These are phyloP conservation scores for Zalophus californianus DNA, from an alignment of 2,797 vertebrate genomes.

Conservation along the genomic window DNA sequence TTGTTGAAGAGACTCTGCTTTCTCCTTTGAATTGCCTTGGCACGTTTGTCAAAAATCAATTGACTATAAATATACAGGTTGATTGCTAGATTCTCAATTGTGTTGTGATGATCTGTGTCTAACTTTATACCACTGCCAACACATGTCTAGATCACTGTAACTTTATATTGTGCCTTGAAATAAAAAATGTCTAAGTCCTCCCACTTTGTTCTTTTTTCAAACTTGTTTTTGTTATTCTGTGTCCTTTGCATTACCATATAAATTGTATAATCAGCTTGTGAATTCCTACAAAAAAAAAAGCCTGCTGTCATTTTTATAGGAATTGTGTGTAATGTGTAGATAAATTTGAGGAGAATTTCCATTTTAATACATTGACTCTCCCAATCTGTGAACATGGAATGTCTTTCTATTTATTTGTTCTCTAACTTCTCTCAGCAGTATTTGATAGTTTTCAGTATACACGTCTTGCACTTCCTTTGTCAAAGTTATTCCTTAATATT, in stretches of 20 bases:
- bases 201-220: not conserved
- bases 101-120: not conserved
- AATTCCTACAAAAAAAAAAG: not conserved
- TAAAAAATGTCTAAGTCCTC: not conserved
- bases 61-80: not conserved
- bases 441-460: not conserved
- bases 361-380: not conserved
- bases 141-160: not conserved
- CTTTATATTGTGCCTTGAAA: not conserved
- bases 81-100: not conserved
- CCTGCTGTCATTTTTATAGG: not conserved
- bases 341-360: not conserved
- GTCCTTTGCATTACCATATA: not conserved
- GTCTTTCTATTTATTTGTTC: constrained; percentile 1
- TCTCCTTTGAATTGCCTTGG: not conserved
- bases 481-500: not conserved
- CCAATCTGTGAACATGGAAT: not conserved
- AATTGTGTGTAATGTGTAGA: not conserved
- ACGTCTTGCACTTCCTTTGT: not conserved
- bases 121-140: not conserved
- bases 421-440: not conserved
- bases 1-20: not conserved
- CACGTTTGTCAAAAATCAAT: not conserved
- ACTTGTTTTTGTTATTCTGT: not conserved
- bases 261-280: not conserved